phyloP scores from a whole-genome alignment of 1,140 invertebrate species.

The Calliopsis andreniformis region DNA sequence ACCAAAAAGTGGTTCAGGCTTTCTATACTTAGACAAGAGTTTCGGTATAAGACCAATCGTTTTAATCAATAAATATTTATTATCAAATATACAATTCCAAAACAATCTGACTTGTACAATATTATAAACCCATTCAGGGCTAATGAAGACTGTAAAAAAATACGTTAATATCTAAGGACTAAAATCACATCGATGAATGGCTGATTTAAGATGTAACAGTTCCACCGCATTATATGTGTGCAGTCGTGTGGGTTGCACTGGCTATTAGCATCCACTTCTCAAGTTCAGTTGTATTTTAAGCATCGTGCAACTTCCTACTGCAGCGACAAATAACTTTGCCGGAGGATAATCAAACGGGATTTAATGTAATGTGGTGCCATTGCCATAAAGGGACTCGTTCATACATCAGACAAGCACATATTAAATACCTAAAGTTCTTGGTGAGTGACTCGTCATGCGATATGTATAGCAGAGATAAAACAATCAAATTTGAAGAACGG shows the following conservation, averaged over 20 bases:
- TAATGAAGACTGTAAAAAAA: no score
- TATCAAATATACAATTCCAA: neutral
- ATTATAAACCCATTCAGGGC: neutral
- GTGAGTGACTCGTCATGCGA: constrained; percentile 43
- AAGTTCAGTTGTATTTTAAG: constrained; percentile 13
- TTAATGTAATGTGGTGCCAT: constrained; percentile 50
- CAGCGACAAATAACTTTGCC: no score
- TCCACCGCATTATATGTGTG: neutral
- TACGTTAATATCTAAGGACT: no score
- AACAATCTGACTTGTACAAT: neutral
- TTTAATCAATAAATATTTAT: no score
- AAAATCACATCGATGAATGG: neutral
- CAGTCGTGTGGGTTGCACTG: neutral
- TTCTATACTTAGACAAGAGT: no score
- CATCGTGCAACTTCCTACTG: neutral
- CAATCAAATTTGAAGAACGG: neutral
- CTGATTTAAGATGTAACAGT: neutral
- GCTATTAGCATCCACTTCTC: constrained; percentile 35
- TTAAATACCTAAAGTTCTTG: constrained; percentile 41
- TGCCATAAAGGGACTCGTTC: neutral
- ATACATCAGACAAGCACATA: neutral
- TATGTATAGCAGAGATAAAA: neutral
- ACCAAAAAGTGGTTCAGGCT: no score
- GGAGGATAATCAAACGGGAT: neutral
- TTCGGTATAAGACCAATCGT: no score